These are phyloP conservation scores for Pseudomyrmex concolor DNA, from an alignment of 1,140 invertebrate species.

Conservation along the genomic window DNA sequence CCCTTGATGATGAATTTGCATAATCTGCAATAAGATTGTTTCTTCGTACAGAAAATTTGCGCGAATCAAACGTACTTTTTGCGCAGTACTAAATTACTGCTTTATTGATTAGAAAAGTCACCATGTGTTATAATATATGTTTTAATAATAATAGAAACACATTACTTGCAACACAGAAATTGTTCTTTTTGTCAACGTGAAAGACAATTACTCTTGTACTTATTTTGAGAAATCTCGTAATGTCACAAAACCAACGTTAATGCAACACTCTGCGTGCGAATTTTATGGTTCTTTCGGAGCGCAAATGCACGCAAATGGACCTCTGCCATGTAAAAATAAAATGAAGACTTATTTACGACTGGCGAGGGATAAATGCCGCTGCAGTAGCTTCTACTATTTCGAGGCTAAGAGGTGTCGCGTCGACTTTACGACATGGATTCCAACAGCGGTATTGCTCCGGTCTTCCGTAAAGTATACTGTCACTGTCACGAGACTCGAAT, in stretches of 20 bases:
- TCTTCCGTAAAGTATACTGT: conserved; percentile 31
- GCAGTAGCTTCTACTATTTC: conserved; percentile 6
- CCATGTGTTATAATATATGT: not conserved
- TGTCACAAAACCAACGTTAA: conserved; percentile 23
- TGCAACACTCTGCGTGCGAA: not conserved
- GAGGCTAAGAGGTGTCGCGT: conserved; percentile 7
- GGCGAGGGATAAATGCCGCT: conserved; percentile 31
- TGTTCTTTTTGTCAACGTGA: too few species aligned
- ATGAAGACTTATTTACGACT: conserved; percentile 53
- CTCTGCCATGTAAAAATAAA: conserved; percentile 53
- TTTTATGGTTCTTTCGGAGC: not conserved
- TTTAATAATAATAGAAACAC: not conserved
- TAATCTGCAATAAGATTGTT: too few species aligned
- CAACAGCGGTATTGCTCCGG: not conserved
- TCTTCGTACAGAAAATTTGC: too few species aligned
- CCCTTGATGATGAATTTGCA: not conserved
- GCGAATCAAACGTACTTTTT: too few species aligned
- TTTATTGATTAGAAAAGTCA: not conserved
- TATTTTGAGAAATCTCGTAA: not conserved
- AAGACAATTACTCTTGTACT: not conserved
- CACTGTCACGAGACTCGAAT: not conserved
- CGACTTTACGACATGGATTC: conserved; percentile 51
- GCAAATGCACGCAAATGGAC: conserved; percentile 29
- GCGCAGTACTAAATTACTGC: too few species aligned
- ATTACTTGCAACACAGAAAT: not conserved